Evolutionary conservation across 2,797 vertebrate genomes (phyloP), one percentile per base, ranked within the genome.

Genomic region (Rachycentron canadum): DNA sequence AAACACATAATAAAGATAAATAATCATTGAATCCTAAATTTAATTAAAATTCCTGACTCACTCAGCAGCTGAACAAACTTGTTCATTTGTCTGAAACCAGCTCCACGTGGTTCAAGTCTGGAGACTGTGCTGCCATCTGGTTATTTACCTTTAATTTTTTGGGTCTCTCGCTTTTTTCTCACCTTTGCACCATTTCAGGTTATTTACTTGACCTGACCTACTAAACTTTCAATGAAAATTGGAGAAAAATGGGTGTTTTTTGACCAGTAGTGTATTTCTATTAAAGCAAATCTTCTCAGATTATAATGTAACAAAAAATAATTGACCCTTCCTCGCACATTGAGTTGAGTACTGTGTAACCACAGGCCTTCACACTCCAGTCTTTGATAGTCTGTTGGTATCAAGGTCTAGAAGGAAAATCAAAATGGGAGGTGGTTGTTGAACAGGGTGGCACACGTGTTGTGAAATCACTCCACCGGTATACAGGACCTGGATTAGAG

Each of bases 381-480:
- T 30, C 60, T 47, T 5, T 45, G 60, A 81, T 49, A 55, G 13
- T 45, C 34, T 26, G 52, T 63, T 62, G 66, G 23, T 12, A 4
- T 47, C 19, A 4, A 34, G 68, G 34, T 58, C 1, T 3, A 66
- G 12, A 2, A 55, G 28, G 28, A 26, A 49, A n/a, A 12, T 62
- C 23, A 26, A 17, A 47, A 50, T 0, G 34, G 50, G 32, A 32
- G 34, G 26, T 45, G 10, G 64, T 49, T 30, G 57, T 11, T 26
- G 76, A 56, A 83, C 59, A 40, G 21, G 62, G 71, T 61, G 81
- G 69, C 23, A 59, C 62, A 43, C 1, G 50, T 62, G 40, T 40
- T 2, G 76, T 62, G 50, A 58, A 78, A 79, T 23, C 52, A 52
- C 74, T 65, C 52, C 70, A 36, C 17, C 72, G 47, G 78, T 45